These are phyloP conservation scores for Andrena hattorfiana DNA, from an alignment of 2,888 invertebrate species.

Conservation along the genomic window DNA sequence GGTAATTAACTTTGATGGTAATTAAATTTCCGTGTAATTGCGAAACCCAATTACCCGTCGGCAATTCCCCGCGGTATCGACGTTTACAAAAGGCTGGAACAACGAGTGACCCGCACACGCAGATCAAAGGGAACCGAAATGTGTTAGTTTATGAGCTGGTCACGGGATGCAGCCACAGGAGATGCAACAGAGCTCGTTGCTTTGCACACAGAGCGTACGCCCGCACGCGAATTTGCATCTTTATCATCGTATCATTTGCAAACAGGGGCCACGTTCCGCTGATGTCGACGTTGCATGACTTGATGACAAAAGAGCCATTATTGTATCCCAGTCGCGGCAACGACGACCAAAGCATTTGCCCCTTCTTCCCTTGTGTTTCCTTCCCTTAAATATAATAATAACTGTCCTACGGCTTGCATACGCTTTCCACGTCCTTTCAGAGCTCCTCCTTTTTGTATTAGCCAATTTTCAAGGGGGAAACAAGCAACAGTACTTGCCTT, in stretches of 20 bases:
- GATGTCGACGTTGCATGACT: conserved; percentile 35
- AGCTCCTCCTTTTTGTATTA: conserved; percentile 29
- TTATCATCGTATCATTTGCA: conserved; percentile 56
- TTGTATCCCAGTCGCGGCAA: neutral
- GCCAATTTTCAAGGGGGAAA: conserved; percentile 21
- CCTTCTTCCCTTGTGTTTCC: neutral
- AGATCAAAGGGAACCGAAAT: conserved; percentile 62
- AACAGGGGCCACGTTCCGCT: conserved; percentile 32
- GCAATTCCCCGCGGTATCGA: conserved; percentile 17
- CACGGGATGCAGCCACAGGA: conserved; percentile 26
- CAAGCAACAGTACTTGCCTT: conserved; percentile 45
- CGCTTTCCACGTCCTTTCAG: neutral
- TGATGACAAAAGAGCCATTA: conserved; percentile 8
- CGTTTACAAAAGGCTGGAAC: conserved; percentile 49
- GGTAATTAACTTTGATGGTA: conserved; percentile 38
- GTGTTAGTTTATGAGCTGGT: conserved; percentile 56
- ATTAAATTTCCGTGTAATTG: conserved; percentile 51
- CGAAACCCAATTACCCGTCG: conserved; percentile 42
- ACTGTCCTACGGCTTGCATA: neutral
- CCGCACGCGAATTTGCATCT: conserved; percentile 51
- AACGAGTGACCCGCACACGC: conserved; percentile 39
- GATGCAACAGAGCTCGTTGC: conserved; percentile 47
- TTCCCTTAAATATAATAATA: neutral
- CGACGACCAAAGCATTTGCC: neutral
- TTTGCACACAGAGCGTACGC: conserved; percentile 49